phyloP scores from a whole-genome alignment of 1,140 invertebrate species.

The Solen grandis region DNA sequence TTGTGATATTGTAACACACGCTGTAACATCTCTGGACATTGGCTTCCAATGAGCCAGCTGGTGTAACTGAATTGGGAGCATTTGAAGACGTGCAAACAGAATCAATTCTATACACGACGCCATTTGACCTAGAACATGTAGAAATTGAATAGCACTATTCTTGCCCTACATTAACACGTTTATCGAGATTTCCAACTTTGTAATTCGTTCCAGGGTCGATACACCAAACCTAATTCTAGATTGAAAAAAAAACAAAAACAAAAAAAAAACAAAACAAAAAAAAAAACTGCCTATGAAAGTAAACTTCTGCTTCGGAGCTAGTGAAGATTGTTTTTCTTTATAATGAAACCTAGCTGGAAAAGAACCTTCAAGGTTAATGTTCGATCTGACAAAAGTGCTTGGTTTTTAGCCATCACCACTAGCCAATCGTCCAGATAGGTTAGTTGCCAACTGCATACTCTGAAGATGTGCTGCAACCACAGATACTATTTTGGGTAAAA shows the following conservation, averaged over 20 bases:
- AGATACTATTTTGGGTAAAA: conserved; percentile 29
- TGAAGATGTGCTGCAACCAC: neutral
- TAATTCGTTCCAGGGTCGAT: neutral
- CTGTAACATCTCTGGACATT: too few species aligned
- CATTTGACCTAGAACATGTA: conserved; percentile 34
- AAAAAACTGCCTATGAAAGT: neutral
- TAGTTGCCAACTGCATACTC: neutral
- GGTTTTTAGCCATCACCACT: neutral
- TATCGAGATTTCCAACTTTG: neutral
- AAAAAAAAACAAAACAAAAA: neutral
- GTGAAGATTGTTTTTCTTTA: too few species aligned
- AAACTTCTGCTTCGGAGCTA: neutral
- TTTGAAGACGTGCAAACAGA: conserved; percentile 13
- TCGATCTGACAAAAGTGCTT: neutral
- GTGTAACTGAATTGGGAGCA: conserved; percentile 43
- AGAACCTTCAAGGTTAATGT: too few species aligned
- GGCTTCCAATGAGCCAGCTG: conserved; percentile 16
- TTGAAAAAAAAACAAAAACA: too few species aligned
- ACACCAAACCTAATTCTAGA: too few species aligned
- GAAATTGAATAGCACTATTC: conserved; percentile 4
- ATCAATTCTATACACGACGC: conserved; percentile 45
- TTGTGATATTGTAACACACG: neutral
- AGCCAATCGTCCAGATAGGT: neutral
- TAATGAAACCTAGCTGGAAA: too few species aligned
- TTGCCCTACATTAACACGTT: neutral